Evolutionary conservation across 2,113 vertebrate species (phyloP), one percentile per base, ranked within the genome.

Genomic region (Microcebus ravelobensis): DNA sequence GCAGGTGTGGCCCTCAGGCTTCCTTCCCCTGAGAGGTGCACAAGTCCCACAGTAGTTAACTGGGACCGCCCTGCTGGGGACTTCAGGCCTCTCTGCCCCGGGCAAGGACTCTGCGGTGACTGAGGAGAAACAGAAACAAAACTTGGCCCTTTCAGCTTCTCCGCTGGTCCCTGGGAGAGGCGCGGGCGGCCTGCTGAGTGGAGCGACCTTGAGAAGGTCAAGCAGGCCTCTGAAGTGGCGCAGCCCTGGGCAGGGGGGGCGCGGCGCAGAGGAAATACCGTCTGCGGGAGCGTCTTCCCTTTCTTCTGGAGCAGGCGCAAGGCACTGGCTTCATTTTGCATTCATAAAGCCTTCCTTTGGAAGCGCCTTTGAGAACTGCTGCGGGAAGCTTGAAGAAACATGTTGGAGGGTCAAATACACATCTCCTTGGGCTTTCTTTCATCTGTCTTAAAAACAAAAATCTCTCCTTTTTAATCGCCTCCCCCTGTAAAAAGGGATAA

Each of bases 331-430:
- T 98, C 98, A 98, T 99, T 99, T 98, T 71, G 98, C 98, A 99
- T 99, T 99, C 99, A 98, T 97, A 98, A 98, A 98, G 98, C 98
- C 98, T 98, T 97, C 98, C 98, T 98, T 98, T 98, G 98, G 98
- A 98, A 98, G 98, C 20, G 80, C 98, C 98, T 98, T 98, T 98
- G 98, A 99, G 98, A 98, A 98, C 98, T 98, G 98, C 98, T 91
- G 97, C 98, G 98, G 98, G 98, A 98, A 98, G 97, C 98, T 98
- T 98, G 98, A 98, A 97, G 98, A 98, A 98, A 97, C 48, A 25
- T 98, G 98, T 98, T 98, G 98, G 97, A 98, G 98, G 98, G 98
- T 98, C 98, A 98, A 98, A 98, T 91, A 93, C 98, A 97, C 97
- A 97, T 98, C 98, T 98, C 97, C 98, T 98, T 98, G 98, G 98